Conservation (phyloP, 2,797 vertebrate species). For the Ctenopoma multispine region DNA sequence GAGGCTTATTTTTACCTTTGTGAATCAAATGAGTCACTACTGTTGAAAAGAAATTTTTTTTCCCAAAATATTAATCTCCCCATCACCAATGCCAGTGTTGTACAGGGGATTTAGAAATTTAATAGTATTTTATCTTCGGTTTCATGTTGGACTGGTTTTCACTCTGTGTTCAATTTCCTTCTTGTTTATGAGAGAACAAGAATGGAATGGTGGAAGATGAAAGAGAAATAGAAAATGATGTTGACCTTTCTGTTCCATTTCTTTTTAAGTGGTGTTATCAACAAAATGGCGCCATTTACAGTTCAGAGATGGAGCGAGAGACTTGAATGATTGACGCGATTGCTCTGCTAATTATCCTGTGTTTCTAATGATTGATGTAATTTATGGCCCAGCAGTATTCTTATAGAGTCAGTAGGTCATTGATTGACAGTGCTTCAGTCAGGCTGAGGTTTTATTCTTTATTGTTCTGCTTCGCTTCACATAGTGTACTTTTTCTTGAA, state of each 20-base stretch:
- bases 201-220: constrained; percentile 24
- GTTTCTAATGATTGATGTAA: constrained; percentile 50
- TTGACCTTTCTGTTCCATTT: constrained; percentile 58
- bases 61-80: too few relatives aligned
- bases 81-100: not conserved
- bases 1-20: too few relatives aligned
- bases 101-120: not conserved
- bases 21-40: not conserved
- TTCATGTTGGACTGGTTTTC: constrained; percentile 6
- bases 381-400: constrained; percentile 33
- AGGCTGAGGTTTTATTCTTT: constrained; percentile 10
- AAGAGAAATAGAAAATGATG: constrained; percentile 40
- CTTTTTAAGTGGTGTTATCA: constrained; percentile 58
- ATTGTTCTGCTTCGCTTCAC: constrained; percentile 10
- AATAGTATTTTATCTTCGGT: not conserved
- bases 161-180: constrained; percentile 3
- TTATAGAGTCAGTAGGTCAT: constrained; percentile 11
- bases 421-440: constrained; percentile 49
- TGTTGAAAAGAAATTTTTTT: not conserved
- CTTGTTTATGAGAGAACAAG: constrained; percentile 5
- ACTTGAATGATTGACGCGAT: constrained; percentile 35
- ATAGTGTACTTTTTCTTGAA: not conserved
- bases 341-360: constrained; percentile 48
- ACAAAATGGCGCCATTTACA: constrained; percentile 60
- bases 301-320: constrained; percentile 27